Evolutionary conservation across 2,888 invertebrate species (phyloP), one percentile per base, ranked within the genome.

Genomic region (Tortrix viridana): DNA sequence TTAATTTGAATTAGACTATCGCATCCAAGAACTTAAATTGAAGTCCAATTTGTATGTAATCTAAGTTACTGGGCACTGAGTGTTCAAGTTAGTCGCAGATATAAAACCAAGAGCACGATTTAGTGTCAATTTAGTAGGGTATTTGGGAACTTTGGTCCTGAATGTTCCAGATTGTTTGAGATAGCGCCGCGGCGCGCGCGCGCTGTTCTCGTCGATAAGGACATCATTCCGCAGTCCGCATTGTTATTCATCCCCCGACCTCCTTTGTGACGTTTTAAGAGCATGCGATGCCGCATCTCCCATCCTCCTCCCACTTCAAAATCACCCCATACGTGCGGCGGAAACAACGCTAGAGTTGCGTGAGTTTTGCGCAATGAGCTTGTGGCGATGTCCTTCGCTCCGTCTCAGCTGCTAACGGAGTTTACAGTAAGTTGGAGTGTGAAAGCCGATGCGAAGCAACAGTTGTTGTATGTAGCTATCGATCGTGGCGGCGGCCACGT

Each of bases 161-260:
- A 32, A 32, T 3, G 32, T 32, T 12, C 12, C 9, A 26, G 26
- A 26, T 9, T 26, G 26, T 12, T 32, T 2, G 32, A 32, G 32
- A 7, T 18, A 22, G 54, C 54, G 54, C 46, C 19, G 50, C 63
- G 62, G 47, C 44, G 55, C 55, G 46, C 53, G 53, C 23, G 50
- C 50, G 50, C 49, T 32, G 61, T 50, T 62, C 56, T 44, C 47
- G 80, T 82, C 82, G 76, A 75, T 85, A 83, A 87, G 89, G 89
- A 89, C 88, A 86, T 85, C 82, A 84, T 85, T 88, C 88, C 90
- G 91, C 89, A 90, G 87, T 89, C 89, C 88, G 91, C 91, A 91
- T 90, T 89, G 89, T 89, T 89, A 88, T 89, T 91, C 89, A 88
- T 88, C 85, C 77, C 77, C 77, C 88, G 89, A 89, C 89, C 89